These are phyloP conservation scores for Zaprionus vittiger DNA, from an alignment of 1,140 invertebrate genomes.

Conservation along the genomic window DNA sequence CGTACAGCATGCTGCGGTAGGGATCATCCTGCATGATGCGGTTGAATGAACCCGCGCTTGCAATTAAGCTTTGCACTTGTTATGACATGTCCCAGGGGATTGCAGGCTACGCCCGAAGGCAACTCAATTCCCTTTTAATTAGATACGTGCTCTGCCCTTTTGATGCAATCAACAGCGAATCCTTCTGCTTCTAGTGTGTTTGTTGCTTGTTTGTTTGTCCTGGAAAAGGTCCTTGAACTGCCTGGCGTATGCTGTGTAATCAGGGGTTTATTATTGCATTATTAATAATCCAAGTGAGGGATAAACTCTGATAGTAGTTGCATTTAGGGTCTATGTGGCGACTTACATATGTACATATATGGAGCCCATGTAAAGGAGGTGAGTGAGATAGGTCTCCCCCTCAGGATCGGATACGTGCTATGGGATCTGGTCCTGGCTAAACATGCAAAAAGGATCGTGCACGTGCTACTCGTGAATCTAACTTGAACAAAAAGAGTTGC, in stretches of 20 bases:
- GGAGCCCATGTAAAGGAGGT: too few relatives aligned
- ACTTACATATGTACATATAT: too few relatives aligned
- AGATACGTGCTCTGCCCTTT: conserved; percentile 14
- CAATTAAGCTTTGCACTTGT: conserved; percentile 39
- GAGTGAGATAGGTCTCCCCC: too few relatives aligned
- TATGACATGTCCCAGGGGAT: conserved; percentile 21
- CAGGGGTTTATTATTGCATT: conserved; percentile 33
- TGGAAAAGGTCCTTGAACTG: conserved; percentile 50
- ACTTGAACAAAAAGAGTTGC: conserved; percentile 16
- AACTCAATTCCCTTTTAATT: conserved; percentile 65
- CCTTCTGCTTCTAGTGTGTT: background rate
- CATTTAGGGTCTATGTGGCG: too few relatives aligned
- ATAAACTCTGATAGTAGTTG: background rate
- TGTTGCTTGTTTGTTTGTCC: background rate
- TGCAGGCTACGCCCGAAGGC: background rate
- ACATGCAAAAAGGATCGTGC: too few relatives aligned
- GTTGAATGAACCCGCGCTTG: conserved; percentile 11
- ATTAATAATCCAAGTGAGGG: conserved; percentile 12
- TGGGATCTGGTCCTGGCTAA: too few relatives aligned
- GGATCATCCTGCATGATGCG: conserved; percentile 19
- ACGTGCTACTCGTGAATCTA: background rate
- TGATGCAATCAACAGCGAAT: conserved; percentile 31
- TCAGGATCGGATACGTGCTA: too few relatives aligned
- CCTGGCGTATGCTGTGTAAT: background rate
- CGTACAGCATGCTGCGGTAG: conserved; percentile 39